phyloP scores from a whole-genome alignment of 2,888 invertebrate species.

The Pachymerium ferrugineum region DNA sequence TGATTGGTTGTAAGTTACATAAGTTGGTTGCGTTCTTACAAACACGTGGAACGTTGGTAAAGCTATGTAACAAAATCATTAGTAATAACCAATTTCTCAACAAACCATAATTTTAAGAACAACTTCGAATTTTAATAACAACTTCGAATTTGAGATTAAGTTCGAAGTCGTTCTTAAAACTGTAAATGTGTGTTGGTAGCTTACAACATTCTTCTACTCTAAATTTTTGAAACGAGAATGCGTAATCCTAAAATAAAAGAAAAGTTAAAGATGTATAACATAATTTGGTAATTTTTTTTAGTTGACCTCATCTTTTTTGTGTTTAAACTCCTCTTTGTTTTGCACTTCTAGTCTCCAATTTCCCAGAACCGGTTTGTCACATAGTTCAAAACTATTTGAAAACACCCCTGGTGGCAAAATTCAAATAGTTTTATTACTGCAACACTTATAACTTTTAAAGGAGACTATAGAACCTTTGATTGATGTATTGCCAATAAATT shows the following conservation, averaged over 20 bases:
- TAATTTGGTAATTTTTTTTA: background rate
- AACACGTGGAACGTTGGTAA: background rate
- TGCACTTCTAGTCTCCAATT: too few relatives aligned
- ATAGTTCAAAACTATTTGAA: too few relatives aligned
- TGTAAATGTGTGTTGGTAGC: too few relatives aligned
- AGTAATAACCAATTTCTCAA: background rate
- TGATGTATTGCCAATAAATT: too few relatives aligned
- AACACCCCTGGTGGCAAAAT: too few relatives aligned
- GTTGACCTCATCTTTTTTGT: background rate
- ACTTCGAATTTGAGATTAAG: too few relatives aligned
- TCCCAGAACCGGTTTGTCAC: too few relatives aligned
- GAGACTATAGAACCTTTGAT: too few relatives aligned
- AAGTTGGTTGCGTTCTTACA: background rate
- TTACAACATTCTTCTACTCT: background rate
- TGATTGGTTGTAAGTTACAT: background rate
- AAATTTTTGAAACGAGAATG: background rate
- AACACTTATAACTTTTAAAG: too few relatives aligned
- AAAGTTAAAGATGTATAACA: background rate
- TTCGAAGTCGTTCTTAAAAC: too few relatives aligned
- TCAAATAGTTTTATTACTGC: too few relatives aligned
- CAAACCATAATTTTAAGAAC: background rate
- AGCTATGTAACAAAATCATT: background rate
- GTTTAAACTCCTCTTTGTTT: background rate
- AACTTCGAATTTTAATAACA: too few relatives aligned
- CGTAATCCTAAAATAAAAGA: background rate